Percentiles rank a stretch among this genome's conserved stretches.
Conservation (phyloP, 2,888 invertebrate species). For the Agapostemon virescens region DNA sequence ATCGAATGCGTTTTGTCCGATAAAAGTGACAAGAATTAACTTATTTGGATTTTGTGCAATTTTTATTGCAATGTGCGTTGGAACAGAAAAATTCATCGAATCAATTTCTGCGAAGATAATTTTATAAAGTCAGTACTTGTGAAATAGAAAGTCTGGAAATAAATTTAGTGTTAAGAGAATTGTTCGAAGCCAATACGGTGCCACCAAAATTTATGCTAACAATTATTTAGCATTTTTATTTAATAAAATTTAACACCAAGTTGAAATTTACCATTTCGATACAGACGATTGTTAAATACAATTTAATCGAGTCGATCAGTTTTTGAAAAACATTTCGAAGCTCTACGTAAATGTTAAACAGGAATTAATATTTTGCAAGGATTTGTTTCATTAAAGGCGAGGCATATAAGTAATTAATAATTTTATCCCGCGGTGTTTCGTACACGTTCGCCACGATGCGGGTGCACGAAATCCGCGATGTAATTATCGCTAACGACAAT, state of each 20-base stretch:
- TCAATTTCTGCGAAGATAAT: too few relatives aligned
- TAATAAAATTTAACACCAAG: too few relatives aligned
- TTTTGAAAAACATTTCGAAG: background rate
- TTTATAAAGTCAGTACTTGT: too few relatives aligned
- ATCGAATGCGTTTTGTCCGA: background rate
- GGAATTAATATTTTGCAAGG: background rate
- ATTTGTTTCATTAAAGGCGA: background rate
- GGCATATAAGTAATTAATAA: background rate
- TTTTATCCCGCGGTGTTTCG: background rate
- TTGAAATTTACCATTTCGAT: background rate
- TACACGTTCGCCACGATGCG: background rate
- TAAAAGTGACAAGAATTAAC: too few relatives aligned
- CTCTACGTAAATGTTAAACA: background rate
- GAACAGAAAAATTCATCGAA: too few relatives aligned
- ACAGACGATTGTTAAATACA: background rate
- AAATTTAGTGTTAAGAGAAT: too few relatives aligned
- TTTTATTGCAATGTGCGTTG: too few relatives aligned
- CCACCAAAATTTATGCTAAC: background rate
- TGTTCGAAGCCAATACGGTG: too few relatives aligned
- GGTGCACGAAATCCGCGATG: background rate
- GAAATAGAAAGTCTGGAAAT: too few relatives aligned
- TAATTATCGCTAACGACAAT: constrained; percentile 1
- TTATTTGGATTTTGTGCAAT: background rate
- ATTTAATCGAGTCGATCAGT: background rate
- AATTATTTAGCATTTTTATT: background rate